Evolutionary conservation across 2,797 vertebrate genomes (phyloP), one percentile per base, ranked within the genome.

Genomic region (Cheirogaleus major): DNA sequence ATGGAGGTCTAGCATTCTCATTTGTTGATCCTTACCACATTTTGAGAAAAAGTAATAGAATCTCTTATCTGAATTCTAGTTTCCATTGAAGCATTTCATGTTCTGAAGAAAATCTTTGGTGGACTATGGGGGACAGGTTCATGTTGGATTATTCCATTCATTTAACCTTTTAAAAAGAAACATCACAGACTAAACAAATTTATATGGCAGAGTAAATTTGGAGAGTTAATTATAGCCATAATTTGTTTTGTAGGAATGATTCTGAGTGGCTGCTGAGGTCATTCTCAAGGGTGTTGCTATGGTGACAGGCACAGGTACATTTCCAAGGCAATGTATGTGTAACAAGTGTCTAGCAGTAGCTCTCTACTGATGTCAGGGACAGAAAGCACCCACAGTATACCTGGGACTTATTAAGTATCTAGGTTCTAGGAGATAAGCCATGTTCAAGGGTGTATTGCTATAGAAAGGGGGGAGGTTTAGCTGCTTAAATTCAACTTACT

Each of bases 201-300:
- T 93, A 82, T 75, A 97, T 30, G 89, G 92, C 79, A 98, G 86
- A 95, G 80, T 89, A 97, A 96, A 95, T 97, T 98, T 93, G 80
- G 92, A 80, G 97, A 98, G 96, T 96, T 98, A 98, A 98, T 98
- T 98, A 97, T 96, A 98, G 95, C 91, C 91, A 84, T 93, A 98
- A 98, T 98, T 97, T 85, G 84, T 97, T 98, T 98, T 96, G 80
- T 97, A 96, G 96, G 97, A 98, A 97, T 86, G 85, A 97, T 96
- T 97, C 95, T 93, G 87, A 98, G 86, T 96, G 96, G 92, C 94
- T 96, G 95, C 93, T 98, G 95, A 98, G 98, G 97, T 98, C 98
- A 97, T 97, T 98, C 97, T 97, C 84, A 59, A 84, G 79, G 86
- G 65, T 83, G 97, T 98, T 98, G 97, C 98, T 95, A 97, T 75